Evolutionary conservation across 2,888 invertebrate species (phyloP), one percentile per base, ranked within the genome.

Genomic region (Polylopha cassiicola): DNA sequence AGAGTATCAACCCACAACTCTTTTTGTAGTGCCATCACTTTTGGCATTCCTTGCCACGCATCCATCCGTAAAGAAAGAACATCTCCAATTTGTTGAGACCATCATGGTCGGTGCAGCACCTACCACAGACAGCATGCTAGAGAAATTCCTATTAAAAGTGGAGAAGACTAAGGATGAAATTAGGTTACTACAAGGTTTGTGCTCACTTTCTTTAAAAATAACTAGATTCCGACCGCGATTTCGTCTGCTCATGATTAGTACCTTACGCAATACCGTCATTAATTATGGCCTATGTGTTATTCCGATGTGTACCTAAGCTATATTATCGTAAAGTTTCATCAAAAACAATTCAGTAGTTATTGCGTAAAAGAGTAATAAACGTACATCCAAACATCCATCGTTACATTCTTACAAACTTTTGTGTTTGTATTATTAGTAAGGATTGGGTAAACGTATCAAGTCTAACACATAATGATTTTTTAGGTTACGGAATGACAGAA

Each of bases 21-120:
- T 92, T 11, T 91, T 91, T 58, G 88, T 92, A 2, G 95, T 94
- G 1, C 94, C 95, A 0, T 94, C 94, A 0, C 76, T 95, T 4
- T 73, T 94, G 9, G 81, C 92, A 2, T 93, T 94, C 71, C 67
- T 95, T 39, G 91, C 91, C 0, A 89, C 91, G 9, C 91, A 92
- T 67, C 92, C 93, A 0, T 71, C 87, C 16, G 89, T 94, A 3
- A 88, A 87, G 31, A 86, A 88, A 48, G 89, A 90, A 39, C 91
- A 93, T 56, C 69, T 95, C 30, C 78, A 88, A 13, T 87, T 87
- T 0, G 77, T 95, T 0, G 86, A 88, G 38, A 82, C 86, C 2
- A 86, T 94, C 14, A 87, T 91, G 57, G 89, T 89, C 5, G 94
- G 92, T 0, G 94, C 94, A 0, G 94, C 94, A 0, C 92, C 94